Evolutionary conservation across 2,888 invertebrate species (phyloP).

Genomic region (Thera obeliscata): DNA sequence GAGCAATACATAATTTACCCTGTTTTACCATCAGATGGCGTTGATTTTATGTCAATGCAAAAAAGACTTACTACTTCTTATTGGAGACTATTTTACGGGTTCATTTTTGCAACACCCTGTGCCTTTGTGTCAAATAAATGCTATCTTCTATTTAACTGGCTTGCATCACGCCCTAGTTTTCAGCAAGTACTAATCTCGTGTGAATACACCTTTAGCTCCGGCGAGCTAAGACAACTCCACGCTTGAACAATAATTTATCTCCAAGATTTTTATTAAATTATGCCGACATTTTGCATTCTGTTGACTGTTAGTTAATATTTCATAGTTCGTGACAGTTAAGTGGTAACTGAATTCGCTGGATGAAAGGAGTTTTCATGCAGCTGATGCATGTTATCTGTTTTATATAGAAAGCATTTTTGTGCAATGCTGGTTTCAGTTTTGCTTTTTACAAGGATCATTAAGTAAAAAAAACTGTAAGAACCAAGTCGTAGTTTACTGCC

Average conservation of each 20-base stretch:
- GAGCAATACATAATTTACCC: too few relatives aligned
- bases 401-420: background rate
- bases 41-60: too few relatives aligned
- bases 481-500: too few relatives aligned
- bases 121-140: too few relatives aligned
- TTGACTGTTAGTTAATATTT: slow-evolving; percentile 48
- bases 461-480: too few relatives aligned
- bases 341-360: slow-evolving; percentile 31
- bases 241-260: slow-evolving; percentile 38
- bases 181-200: slow-evolving; percentile 4
- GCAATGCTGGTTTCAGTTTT: background rate
- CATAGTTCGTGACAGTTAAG: slow-evolving; percentile 43
- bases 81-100: too few relatives aligned
- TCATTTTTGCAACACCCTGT: too few relatives aligned
- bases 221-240: slow-evolving; percentile 32
- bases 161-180: background rate
- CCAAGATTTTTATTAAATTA: slow-evolving; percentile 45
- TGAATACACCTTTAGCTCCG: slow-evolving; percentile 10
- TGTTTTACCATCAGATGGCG: too few relatives aligned
- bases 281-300: slow-evolving; percentile 45
- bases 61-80: too few relatives aligned
- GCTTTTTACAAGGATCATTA: background rate
- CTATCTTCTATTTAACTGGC: background rate
- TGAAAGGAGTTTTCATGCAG: slow-evolving; percentile 22
- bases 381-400: slow-evolving; percentile 21